Evolutionary conservation across 92 coral and sea anemone genomes (phyloP).

Genomic region (Scolanthus callimorphus): DNA sequence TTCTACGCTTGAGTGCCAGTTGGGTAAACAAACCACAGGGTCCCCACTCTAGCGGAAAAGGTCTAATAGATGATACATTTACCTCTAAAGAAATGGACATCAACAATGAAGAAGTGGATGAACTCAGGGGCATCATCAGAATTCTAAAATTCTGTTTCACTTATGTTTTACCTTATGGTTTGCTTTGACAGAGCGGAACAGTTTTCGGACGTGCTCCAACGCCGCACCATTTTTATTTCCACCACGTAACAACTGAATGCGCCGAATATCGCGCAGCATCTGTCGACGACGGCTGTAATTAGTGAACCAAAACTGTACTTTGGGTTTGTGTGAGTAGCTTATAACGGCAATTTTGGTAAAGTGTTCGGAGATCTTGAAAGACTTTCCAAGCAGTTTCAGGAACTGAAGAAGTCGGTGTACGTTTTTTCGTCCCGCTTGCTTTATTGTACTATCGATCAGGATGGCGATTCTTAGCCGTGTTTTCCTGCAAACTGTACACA

Average conservation of each 20-base stretch:
- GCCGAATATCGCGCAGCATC: constrained; percentile 38
- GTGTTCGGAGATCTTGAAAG: constrained; percentile 53
- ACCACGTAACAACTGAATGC: constrained; percentile 56
- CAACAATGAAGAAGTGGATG: too few relatives aligned
- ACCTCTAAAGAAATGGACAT: too few relatives aligned
- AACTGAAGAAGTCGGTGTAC: constrained; percentile 67
- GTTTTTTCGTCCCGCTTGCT: constrained; percentile 49
- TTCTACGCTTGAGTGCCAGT: too few relatives aligned
- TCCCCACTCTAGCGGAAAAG: too few relatives aligned
- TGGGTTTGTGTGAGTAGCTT: constrained; percentile 37
- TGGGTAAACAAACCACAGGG: too few relatives aligned
- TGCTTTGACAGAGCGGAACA: constrained; percentile 32
- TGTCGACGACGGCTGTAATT: constrained; percentile 27
- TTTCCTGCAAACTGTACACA: too few relatives aligned
- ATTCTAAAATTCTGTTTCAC: too few relatives aligned
- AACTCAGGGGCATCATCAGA: too few relatives aligned
- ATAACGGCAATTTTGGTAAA: constrained; percentile 43
- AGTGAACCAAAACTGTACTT: constrained; percentile 30
- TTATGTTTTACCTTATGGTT: constrained; percentile 19
- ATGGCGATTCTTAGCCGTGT: constrained; percentile 60
- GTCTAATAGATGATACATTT: too few relatives aligned
- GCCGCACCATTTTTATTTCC: constrained; percentile 70
- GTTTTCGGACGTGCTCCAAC: constrained; percentile 24
- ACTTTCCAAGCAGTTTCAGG: constrained; percentile 35
- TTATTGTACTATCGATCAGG: constrained; percentile 77